These are phyloP conservation scores for Zaprionus kolodkinae DNA, from an alignment of 1,140 invertebrate species.

Conservation along the genomic window DNA sequence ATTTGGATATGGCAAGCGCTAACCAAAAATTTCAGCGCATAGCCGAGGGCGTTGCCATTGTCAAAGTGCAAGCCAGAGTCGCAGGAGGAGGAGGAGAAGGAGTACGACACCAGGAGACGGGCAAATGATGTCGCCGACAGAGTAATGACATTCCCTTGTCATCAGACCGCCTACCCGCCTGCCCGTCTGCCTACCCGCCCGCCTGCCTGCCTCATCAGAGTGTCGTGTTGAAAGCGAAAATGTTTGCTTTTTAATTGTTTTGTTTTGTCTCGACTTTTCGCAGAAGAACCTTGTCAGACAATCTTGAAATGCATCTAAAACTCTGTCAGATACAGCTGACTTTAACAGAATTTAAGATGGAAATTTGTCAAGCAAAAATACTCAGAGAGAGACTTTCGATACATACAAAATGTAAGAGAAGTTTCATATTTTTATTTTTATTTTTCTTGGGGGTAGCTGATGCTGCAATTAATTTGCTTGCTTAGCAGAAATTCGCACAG, in stretches of 20 bases:
- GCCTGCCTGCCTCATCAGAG: background rate
- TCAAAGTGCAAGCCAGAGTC: constrained; percentile 60
- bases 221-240: constrained; percentile 44
- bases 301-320: background rate
- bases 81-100: constrained; percentile 18
- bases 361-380: background rate
- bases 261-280: constrained; percentile 10
- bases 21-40: constrained; percentile 65
- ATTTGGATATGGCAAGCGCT: constrained; percentile 71
- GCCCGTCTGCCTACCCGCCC: too few relatives aligned
- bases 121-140: constrained; percentile 53
- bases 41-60: constrained; percentile 61
- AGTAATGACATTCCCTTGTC: constrained; percentile 59
- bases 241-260: constrained; percentile 49
- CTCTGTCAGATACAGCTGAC: background rate
- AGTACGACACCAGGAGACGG: constrained; percentile 8
- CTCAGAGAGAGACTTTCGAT: background rate
- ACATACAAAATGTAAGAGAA: background rate
- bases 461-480: constrained; percentile 48
- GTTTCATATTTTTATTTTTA: constrained; percentile 19
- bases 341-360: background rate
- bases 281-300: background rate
- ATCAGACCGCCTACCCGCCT: background rate
- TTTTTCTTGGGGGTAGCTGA: constrained; percentile 36
- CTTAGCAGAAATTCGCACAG: constrained; percentile 9